A percentile compares a stretch with the other conserved stretches of the same genome.
Evolutionary conservation across 2,888 invertebrate species (phyloP).

Genomic region (Neoaliturus tenellus): DNA sequence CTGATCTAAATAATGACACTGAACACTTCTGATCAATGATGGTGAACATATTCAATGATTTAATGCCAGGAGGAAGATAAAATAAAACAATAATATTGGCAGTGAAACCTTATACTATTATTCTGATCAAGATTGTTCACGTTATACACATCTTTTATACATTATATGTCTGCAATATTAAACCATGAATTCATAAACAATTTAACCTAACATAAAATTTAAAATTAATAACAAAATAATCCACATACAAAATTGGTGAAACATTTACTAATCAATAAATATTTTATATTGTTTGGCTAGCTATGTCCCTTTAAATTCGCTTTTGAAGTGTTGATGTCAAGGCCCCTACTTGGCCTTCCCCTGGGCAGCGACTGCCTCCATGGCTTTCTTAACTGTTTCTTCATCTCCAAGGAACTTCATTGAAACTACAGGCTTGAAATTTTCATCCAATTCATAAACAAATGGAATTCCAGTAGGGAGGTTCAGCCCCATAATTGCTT

Average conservation of each 20-base stretch:
- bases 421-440: conserved; percentile 76
- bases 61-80: too few species aligned
- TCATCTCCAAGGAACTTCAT: conserved; percentile 79
- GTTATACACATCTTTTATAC: too few species aligned
- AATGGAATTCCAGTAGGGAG: conserved; percentile 81
- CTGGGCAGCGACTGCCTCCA: conserved; percentile 78
- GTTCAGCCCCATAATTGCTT: conserved; percentile 78
- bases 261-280: not conserved
- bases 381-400: conserved; percentile 78
- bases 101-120: too few species aligned
- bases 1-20: too few species aligned
- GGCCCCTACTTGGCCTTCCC: conserved; percentile 75
- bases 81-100: too few species aligned
- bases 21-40: too few species aligned
- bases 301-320: not conserved
- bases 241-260: not conserved
- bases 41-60: too few species aligned
- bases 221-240: not conserved
- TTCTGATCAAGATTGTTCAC: too few species aligned
- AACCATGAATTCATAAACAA: too few species aligned
- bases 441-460: conserved; percentile 77
- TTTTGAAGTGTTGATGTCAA: not conserved
- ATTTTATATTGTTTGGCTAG: not conserved
- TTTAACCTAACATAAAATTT: not conserved
- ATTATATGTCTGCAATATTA: too few species aligned